Evolutionary conservation across 2,797 vertebrate species (phyloP).

Genomic region (Lagodon rhomboides): DNA sequence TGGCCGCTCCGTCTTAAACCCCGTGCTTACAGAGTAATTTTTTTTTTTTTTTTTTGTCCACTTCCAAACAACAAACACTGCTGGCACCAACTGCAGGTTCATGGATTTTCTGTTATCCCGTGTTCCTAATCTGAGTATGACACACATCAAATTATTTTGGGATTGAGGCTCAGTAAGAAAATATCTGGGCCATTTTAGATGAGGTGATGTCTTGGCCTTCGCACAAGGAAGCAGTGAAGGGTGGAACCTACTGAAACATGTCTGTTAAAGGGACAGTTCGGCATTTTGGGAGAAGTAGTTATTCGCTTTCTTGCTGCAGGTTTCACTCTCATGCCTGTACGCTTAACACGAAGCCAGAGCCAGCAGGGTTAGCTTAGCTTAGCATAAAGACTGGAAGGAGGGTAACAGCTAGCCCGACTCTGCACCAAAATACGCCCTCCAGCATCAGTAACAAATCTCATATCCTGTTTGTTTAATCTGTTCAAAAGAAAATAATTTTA

Average conservation of each 20-base stretch:
- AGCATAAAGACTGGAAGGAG: neutral
- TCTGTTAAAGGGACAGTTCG: neutral
- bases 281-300: neutral
- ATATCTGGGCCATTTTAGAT: conserved; percentile 76
- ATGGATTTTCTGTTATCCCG: conserved; percentile 77
- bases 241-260: neutral
- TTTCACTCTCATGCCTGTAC: neutral
- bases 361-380: neutral
- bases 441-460: neutral
- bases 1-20: conserved; percentile 61
- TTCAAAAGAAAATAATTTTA: neutral
- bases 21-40: conserved; percentile 62
- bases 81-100: conserved; percentile 65
- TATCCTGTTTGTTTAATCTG: neutral
- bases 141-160: conserved; percentile 79
- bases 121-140: conserved; percentile 74
- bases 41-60: conserved; percentile 52
- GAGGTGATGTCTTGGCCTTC: conserved; percentile 34
- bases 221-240: neutral
- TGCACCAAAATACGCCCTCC: neutral
- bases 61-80: conserved; percentile 73
- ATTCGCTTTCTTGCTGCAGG: neutral
- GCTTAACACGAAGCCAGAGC: neutral
- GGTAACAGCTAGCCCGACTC: neutral
- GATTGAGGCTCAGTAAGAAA: conserved; percentile 69